Percentiles rank a stretch among this genome's conserved stretches.
phyloP scores from a whole-genome alignment of 2,113 vertebrate species.

The Bungarus multicinctus region DNA sequence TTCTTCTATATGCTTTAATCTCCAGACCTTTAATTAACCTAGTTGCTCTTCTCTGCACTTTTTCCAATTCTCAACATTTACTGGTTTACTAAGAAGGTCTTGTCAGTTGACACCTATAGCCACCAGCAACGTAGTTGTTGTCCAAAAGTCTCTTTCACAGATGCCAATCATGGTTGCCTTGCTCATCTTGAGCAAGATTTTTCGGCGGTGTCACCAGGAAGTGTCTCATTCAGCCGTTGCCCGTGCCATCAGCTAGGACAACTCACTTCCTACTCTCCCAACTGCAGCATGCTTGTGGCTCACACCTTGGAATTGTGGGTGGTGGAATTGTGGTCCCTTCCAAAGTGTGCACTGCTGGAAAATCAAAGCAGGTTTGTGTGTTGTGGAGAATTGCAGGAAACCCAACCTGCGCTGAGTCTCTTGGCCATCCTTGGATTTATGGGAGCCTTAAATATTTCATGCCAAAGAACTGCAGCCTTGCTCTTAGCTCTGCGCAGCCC shows the following conservation, averaged over 20 bases:
- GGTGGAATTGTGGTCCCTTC: background rate
- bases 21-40: no score
- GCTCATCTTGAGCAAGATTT: background rate
- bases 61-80: no score
- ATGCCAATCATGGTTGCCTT: background rate
- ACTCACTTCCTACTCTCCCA: background rate
- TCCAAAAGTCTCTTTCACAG: background rate
- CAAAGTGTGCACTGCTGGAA: background rate
- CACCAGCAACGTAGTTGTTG: background rate
- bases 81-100: background rate
- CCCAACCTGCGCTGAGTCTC: background rate
- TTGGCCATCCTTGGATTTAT: background rate
- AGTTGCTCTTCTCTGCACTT: no score
- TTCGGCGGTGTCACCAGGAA: background rate
- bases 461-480: no score
- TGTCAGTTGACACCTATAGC: background rate
- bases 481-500: background rate
- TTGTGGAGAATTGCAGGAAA: background rate
- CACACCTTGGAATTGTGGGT: background rate
- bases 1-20: no score
- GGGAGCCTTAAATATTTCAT: background rate
- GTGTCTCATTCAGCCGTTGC: background rate
- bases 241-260: background rate
- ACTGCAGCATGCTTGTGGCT: background rate
- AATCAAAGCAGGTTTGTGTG: background rate